Evolutionary conservation across 2,888 invertebrate genomes (phyloP).

Genomic region (Rhyacophila evoluta): DNA sequence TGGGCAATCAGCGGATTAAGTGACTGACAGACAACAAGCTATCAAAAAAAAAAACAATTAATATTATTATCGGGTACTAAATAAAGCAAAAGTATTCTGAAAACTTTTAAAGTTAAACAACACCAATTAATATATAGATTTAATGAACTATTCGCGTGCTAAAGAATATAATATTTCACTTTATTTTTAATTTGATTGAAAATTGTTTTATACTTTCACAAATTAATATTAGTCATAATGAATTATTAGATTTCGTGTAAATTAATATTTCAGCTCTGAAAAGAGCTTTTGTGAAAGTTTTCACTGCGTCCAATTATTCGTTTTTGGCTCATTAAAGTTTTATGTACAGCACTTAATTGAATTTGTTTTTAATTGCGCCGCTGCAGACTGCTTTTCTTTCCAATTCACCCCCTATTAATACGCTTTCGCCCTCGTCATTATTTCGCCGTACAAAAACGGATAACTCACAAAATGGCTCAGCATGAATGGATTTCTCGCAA

Average conservation of each 20-base stretch:
- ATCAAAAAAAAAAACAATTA: no score
- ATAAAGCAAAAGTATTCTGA: no score
- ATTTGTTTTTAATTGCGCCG: slow-evolving; percentile 47
- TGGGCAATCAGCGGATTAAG: no score
- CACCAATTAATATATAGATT: no score
- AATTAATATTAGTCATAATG: background rate
- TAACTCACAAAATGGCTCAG: background rate
- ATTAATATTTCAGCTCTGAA: slow-evolving; percentile 17
- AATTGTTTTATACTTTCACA: no score
- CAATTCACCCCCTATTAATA: slow-evolving; percentile 19
- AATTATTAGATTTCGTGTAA: background rate
- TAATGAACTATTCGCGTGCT: no score
- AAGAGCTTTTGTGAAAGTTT: background rate
- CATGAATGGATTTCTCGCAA: no score
- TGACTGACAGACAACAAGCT: no score
- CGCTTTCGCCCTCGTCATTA: slow-evolving; percentile 3
- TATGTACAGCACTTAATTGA: slow-evolving; percentile 47
- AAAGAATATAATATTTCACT: no score
- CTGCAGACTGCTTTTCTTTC: slow-evolving; percentile 31
- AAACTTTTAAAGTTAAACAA: no score
- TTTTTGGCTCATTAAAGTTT: slow-evolving; percentile 51
- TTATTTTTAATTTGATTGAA: no score
- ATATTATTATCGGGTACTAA: no score
- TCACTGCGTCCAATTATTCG: slow-evolving; percentile 44
- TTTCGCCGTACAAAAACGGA: background rate